Conservation (phyloP, 2,888 invertebrate genomes). For the Drosophila hamatofila region DNA sequence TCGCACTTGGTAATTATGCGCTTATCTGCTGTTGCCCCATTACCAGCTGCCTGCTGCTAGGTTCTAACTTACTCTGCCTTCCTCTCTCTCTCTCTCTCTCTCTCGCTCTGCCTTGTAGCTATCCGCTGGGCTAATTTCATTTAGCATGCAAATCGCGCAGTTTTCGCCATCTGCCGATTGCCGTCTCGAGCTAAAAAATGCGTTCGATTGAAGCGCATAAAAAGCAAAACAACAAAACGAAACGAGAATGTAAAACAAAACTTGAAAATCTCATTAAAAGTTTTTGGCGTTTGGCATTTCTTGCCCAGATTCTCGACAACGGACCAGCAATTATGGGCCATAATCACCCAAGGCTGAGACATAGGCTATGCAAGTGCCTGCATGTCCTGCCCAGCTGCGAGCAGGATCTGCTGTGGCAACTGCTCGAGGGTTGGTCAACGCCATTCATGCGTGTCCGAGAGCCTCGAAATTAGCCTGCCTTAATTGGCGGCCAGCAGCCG, state of each 20-base stretch:
- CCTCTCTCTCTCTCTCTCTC: not conserved
- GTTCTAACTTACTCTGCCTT: not conserved
- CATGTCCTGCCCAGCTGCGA: constrained; percentile 30
- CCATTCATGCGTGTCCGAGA: constrained; percentile 33
- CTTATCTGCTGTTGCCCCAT: constrained; percentile 64
- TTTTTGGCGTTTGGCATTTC: constrained; percentile 43
- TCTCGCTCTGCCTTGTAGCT: not conserved
- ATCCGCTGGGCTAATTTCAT: constrained; percentile 60
- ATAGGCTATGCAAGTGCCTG: constrained; percentile 29
- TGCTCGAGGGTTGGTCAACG: constrained; percentile 15
- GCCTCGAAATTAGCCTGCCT: constrained; percentile 21
- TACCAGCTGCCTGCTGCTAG: constrained; percentile 14
- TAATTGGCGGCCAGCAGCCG: constrained; percentile 54
- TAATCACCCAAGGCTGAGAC: constrained; percentile 20
- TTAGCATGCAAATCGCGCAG: constrained; percentile 70
- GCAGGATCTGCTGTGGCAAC: not conserved
- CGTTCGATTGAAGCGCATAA: constrained; percentile 58
- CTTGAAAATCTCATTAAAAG: constrained; percentile 73
- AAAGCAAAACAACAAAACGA: constrained; percentile 25
- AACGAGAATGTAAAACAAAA: constrained; percentile 24
- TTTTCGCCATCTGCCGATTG: constrained; percentile 63
- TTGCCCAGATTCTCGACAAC: constrained; percentile 33
- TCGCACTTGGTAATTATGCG: constrained; percentile 66
- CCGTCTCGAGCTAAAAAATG: constrained; percentile 39
- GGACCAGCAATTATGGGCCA: constrained; percentile 51